phyloP scores from a whole-genome alignment of 2,113 vertebrate species.

The Bothrops jararaca region DNA sequence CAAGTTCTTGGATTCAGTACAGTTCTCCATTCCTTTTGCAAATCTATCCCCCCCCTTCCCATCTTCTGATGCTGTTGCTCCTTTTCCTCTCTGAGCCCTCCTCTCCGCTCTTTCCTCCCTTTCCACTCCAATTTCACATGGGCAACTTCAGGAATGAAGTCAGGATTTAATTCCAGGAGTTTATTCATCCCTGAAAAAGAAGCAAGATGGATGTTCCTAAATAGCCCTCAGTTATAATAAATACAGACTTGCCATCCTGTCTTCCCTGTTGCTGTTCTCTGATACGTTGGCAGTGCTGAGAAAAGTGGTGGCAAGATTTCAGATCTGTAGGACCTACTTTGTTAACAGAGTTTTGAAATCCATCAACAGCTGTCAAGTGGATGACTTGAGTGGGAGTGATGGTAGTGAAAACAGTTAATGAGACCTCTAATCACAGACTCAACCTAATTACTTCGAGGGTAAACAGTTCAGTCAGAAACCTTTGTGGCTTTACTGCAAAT shows the following conservation, averaged over 20 bases:
- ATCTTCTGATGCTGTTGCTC: not conserved
- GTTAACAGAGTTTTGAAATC: not conserved
- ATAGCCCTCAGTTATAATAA: not conserved
- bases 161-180: not conserved
- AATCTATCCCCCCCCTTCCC: not conserved
- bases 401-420: not conserved
- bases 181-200: not conserved
- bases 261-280: not conserved
- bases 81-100: accelerated
- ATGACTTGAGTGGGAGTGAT: not conserved
- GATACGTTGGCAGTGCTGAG: not conserved
- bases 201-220: not conserved
- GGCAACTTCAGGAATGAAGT: not conserved
- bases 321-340: not conserved
- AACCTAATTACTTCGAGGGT: not conserved
- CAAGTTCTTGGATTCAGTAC: conserved; percentile 8
- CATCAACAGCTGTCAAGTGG: not conserved
- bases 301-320: not conserved
- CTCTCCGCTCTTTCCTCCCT: conserved; percentile 13
- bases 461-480: not conserved
- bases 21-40: not conserved
- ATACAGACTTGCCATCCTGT: not conserved
- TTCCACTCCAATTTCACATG: not conserved
- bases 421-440: not conserved
- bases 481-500: not conserved